A percentile compares a stretch with the other conserved stretches of the same genome.
phyloP scores from a whole-genome alignment of 1,140 invertebrate species.

The Atta cephalotes region DNA sequence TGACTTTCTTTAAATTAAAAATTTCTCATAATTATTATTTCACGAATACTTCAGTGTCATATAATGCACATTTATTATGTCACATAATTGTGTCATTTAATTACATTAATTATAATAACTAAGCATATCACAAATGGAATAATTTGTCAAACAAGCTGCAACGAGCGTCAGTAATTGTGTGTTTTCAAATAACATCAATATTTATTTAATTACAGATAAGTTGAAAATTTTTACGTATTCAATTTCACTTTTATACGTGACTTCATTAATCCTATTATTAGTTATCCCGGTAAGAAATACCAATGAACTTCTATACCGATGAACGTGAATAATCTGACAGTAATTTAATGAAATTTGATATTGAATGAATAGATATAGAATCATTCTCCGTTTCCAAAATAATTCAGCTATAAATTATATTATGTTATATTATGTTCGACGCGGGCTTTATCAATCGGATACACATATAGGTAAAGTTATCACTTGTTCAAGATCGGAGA shows the following conservation, averaged over 20 bases:
- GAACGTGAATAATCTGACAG: background rate
- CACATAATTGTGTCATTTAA: background rate
- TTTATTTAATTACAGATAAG: slow-evolving; percentile 4
- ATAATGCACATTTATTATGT: background rate
- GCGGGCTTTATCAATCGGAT: slow-evolving; percentile 31
- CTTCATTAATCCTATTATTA: slow-evolving; percentile 39
- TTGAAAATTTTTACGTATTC: background rate
- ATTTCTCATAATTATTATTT: background rate
- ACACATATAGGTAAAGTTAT: background rate
- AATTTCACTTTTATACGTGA: slow-evolving; percentile 17
- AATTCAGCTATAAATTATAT: slow-evolving; percentile 5
- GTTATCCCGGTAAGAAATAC: background rate
- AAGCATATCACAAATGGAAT: background rate
- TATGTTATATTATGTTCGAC: background rate
- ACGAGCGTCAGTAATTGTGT: background rate
- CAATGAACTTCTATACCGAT: background rate
- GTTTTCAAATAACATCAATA: background rate
- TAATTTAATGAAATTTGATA: slow-evolving; percentile 3
- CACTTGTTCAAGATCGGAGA: background rate
- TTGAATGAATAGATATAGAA: background rate
- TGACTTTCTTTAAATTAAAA: background rate
- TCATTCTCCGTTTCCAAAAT: slow-evolving; percentile 43
- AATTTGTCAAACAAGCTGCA: background rate
- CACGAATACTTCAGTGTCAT: background rate
- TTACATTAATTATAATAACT: background rate